These are phyloP conservation scores for Chrysoperla carnea DNA, from an alignment of 1,140 invertebrate genomes.

Conservation along the genomic window DNA sequence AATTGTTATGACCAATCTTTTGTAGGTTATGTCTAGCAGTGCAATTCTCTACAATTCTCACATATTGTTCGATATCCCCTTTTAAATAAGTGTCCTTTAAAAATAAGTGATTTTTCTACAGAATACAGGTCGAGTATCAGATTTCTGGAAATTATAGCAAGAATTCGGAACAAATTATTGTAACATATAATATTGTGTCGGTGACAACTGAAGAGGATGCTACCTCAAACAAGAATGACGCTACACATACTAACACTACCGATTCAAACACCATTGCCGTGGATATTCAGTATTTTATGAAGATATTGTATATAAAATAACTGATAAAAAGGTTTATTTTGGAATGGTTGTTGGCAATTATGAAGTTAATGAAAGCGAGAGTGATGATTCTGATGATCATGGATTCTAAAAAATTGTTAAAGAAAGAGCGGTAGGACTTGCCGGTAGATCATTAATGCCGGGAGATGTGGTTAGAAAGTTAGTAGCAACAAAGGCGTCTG, in stretches of 20 bases:
- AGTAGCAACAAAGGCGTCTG: constrained; percentile 47
- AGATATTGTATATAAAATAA: constrained; percentile 44
- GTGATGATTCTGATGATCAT: constrained; percentile 41
- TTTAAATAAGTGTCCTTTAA: too few species aligned
- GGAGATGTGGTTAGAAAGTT: constrained; percentile 74
- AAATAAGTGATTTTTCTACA: too few species aligned
- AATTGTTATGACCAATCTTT: too few species aligned
- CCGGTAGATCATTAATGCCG: constrained; percentile 75
- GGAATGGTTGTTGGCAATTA: constrained; percentile 75
- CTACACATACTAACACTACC: neutral
- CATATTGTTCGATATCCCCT: too few species aligned
- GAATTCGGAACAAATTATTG: too few species aligned
- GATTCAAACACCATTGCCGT: neutral
- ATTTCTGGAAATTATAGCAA: too few species aligned
- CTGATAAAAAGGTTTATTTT: constrained; percentile 62
- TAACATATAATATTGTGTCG: too few species aligned
- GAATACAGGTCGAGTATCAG: too few species aligned
- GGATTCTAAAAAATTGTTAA: neutral
- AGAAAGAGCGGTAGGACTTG: constrained; percentile 42
- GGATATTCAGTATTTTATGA: neutral
- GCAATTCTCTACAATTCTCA: too few species aligned
- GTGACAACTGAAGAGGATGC: neutral
- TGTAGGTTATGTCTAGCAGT: too few species aligned
- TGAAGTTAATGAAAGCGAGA: constrained; percentile 56
- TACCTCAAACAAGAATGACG: neutral